phyloP scores from a whole-genome alignment of 2,797 vertebrate genomes.

The Sitta carolinensis region DNA sequence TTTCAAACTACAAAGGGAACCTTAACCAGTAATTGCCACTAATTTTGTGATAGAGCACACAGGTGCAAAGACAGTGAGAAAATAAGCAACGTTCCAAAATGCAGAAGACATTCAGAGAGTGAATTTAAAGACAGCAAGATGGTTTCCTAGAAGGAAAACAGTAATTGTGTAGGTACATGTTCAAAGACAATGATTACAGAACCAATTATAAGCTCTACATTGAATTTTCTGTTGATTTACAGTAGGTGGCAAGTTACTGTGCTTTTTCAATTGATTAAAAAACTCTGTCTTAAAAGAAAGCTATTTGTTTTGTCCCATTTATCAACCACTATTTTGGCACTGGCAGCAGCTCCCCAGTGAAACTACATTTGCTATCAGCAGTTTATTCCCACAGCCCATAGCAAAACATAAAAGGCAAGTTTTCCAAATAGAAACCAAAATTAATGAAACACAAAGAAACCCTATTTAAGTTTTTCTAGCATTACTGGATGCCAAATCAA shows the following conservation, averaged over 20 bases:
- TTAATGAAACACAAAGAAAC: not conserved
- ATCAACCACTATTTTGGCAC: not conserved
- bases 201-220: not conserved
- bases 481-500: not conserved
- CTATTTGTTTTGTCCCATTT: not conserved
- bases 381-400: not conserved
- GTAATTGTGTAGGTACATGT: rapidly evolving
- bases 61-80: not conserved
- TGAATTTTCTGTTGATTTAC: not conserved
- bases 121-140: not conserved
- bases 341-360: not conserved
- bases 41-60: not conserved
- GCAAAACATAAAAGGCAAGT: not conserved
- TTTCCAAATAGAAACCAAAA: not conserved
- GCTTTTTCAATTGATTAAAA: not conserved
- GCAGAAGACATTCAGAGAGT: not conserved
- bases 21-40: not conserved
- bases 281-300: not conserved
- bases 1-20: slow-evolving; percentile 3
- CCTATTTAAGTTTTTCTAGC: not conserved
- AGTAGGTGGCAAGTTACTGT: not conserved
- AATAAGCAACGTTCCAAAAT: not conserved
- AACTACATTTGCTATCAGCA: not conserved
- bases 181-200: not conserved
- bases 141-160: not conserved